Evolutionary conservation across 2,888 invertebrate species (phyloP), one percentile per base, ranked within the genome.

Genomic region (Drosophila nigricruria): DNA sequence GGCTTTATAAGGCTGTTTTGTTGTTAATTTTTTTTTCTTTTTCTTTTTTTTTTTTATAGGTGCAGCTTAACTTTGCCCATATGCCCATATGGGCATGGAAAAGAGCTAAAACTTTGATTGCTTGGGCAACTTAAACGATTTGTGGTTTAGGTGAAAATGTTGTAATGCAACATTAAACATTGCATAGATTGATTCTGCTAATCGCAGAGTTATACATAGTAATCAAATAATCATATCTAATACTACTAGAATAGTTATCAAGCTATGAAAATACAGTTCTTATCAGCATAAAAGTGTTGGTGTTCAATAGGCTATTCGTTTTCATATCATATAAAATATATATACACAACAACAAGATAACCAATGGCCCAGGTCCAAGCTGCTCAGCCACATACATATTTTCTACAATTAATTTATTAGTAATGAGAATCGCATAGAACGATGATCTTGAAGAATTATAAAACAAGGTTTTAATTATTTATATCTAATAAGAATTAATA

Each of bases 141-240:
- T 78, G 79, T 63, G 79, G 79, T 36, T 32, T 42, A 72, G 64
- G 61, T 79, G 75, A 71, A 71, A 71, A 79, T 71, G 53, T 18
- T 34, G 45, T 20, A 54, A 66, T 32, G 54, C 66, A 5, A 66
- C 54, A 67, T 67, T 66, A 36, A 38, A 9, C 20, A 38, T 20
- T 52, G 36, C 65, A 30, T 43, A 34, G 27, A 52, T 36, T 0
- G 30, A 25, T 18, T 32, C 47, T 14, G 64, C 16, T 34, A 23
- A 40, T 49, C n/a, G 25, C n/a, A 14, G n/a, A 12, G 12, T 14
- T 43, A 36, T 18, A 27, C 23, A 10, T 36, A 9, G 10, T 1
- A 14, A 1, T 9, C 45, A 5, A n/a, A 30, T 38, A 63, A 40
- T 63, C 49, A 32, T 32, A 32, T 43, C 16, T 43, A 23, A 36